These are phyloP conservation scores for Hydrotaea cyrtoneurina DNA, from an alignment of 2,888 invertebrate genomes.

Conservation along the genomic window DNA sequence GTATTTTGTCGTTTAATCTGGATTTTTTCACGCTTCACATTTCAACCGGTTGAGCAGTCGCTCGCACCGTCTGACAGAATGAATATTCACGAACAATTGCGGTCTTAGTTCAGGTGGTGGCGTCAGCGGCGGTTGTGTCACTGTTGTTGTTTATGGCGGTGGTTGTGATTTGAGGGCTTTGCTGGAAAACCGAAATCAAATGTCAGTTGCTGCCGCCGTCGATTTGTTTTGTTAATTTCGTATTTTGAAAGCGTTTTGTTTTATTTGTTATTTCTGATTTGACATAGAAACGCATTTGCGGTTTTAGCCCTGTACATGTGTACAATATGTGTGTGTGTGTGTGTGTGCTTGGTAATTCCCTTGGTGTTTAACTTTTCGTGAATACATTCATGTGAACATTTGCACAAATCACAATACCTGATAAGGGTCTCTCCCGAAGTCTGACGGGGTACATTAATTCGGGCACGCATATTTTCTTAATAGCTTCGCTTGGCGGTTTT, in stretches of 20 bases:
- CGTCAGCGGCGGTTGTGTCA: not conserved
- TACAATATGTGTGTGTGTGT: not conserved
- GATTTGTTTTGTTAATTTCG: slow-evolving; percentile 38
- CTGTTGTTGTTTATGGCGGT: slow-evolving; percentile 33
- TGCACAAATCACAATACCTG: not conserved
- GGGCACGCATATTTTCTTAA: not conserved
- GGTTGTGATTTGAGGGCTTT: slow-evolving; percentile 31
- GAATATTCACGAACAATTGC: slow-evolving; percentile 23
- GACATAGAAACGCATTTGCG: slow-evolving; percentile 41
- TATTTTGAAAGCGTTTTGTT: slow-evolving; percentile 17
- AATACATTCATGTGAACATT: not conserved
- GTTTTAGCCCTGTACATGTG: slow-evolving; percentile 19
- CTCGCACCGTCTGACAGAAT: not conserved
- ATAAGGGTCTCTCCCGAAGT: slow-evolving; percentile 2
- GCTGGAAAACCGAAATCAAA: slow-evolving; percentile 35
- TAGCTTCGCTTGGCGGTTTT: not conserved
- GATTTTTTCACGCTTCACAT: slow-evolving; percentile 21
- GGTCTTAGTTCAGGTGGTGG: slow-evolving; percentile 20
- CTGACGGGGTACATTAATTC: slow-evolving; percentile 9
- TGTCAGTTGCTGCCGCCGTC: slow-evolving; percentile 35
- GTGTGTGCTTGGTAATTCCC: not conserved
- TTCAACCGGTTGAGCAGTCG: not conserved
- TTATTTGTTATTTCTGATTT: slow-evolving; percentile 22
- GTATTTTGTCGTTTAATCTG: slow-evolving; percentile 47
- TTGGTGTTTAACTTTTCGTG: not conserved